These are phyloP conservation scores for Trichogramma evanescens DNA, from an alignment of 2,888 invertebrate species.

Conservation along the genomic window DNA sequence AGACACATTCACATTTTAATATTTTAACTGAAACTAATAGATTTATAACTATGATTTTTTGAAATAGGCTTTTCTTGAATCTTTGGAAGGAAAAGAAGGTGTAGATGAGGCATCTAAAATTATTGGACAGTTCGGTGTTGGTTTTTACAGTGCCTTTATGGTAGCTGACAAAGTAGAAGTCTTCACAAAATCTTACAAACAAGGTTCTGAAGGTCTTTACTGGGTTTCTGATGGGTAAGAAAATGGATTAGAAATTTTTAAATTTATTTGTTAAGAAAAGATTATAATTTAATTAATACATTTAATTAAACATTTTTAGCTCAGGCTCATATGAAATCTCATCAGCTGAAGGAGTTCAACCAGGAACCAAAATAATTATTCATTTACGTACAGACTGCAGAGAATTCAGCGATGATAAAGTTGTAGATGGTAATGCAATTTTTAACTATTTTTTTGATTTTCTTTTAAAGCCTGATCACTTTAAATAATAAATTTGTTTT, in stretches of 20 bases:
- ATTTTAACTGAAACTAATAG: background rate
- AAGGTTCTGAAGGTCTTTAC: constrained; percentile 64
- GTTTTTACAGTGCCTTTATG: constrained; percentile 97
- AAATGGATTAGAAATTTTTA: constrained; percentile 7
- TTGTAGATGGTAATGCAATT: constrained; percentile 59
- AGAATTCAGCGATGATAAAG: constrained; percentile 82
- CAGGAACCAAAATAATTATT: constrained; percentile 89
- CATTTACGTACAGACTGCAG: constrained; percentile 81
- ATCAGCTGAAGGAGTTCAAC: constrained; percentile 73
- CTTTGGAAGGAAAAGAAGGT: constrained; percentile 64
- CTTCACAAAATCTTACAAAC: constrained; percentile 66
- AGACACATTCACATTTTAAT: constrained; percentile 2
- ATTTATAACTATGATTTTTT: constrained; percentile 2
- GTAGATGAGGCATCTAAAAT: constrained; percentile 65
- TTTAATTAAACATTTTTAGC: constrained; percentile 47
- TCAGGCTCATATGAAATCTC: constrained; percentile 84
- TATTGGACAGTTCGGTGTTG: constrained; percentile 97
- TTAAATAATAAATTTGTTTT: constrained; percentile 23
- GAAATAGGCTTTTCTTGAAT: constrained; percentile 53
- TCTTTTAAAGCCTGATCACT: background rate
- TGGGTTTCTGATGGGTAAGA: constrained; percentile 88
- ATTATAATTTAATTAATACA: constrained; percentile 4
- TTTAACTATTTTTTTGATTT: constrained; percentile 2
- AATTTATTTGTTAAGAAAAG: background rate
- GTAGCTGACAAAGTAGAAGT: constrained; percentile 93